A percentile compares a stretch with the other conserved stretches of the same genome.
phyloP scores from a whole-genome alignment of 2,888 invertebrate species.

The Atethmia centrago region DNA sequence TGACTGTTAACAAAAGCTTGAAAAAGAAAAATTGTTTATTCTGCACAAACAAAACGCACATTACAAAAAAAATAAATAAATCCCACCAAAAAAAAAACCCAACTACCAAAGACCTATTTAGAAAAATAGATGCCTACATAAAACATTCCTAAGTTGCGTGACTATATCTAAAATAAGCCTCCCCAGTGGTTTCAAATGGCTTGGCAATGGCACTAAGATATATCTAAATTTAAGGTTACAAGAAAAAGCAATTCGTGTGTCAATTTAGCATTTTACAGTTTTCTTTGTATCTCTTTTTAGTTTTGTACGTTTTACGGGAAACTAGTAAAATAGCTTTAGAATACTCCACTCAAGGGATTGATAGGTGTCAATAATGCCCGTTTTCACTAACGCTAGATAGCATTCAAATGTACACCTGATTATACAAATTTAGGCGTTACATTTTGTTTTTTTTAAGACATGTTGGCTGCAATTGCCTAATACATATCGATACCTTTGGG shows the following conservation, averaged over 20 bases:
- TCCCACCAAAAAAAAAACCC: no score
- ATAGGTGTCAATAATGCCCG: no score
- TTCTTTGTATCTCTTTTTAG: background rate
- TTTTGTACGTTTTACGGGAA: background rate
- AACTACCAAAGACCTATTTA: constrained; percentile 5
- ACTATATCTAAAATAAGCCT: constrained; percentile 46
- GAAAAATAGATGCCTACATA: background rate
- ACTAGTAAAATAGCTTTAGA: background rate
- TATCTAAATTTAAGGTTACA: constrained; percentile 46
- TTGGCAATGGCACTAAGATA: constrained; percentile 43
- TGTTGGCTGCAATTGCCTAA: no score
- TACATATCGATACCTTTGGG: no score
- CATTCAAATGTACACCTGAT: no score
- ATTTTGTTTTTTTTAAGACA: no score
- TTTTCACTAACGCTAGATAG: no score
- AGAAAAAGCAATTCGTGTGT: constrained; percentile 44
- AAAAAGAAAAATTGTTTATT: no score
- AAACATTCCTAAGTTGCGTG: constrained; percentile 34
- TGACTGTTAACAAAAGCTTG: no score
- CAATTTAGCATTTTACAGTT: constrained; percentile 12
- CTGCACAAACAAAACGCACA: no score
- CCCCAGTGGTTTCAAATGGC: constrained; percentile 33
- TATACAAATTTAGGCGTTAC: no score
- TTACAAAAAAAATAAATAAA: no score
- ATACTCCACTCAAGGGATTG: background rate